Percentiles rank a stretch among this genome's conserved stretches.
phyloP scores from a whole-genome alignment of 2,113 vertebrate species.

The Thymallus thymallus region DNA sequence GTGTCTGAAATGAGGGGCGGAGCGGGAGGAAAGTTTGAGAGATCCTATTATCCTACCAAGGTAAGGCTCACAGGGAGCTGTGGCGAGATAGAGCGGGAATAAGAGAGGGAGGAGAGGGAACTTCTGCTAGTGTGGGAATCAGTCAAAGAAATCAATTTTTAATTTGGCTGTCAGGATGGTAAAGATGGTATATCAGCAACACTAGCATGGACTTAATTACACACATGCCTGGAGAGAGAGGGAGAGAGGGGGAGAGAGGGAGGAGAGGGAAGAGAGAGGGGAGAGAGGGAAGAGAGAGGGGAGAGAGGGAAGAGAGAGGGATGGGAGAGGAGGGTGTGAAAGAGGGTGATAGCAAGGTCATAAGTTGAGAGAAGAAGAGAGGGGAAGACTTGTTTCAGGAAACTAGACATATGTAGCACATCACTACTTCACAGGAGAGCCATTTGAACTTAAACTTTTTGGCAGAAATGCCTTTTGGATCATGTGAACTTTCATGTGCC shows the following conservation, averaged over 20 bases:
- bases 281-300: neutral
- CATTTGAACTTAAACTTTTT: too few species aligned
- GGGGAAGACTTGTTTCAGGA: too few species aligned
- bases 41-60: neutral
- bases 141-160: constrained; percentile 78
- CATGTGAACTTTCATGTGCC: too few species aligned
- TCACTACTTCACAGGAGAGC: too few species aligned
- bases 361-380: constrained; percentile 23
- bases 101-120: constrained; percentile 10
- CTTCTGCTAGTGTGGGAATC: constrained; percentile 59
- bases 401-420: too few species aligned
- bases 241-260: constrained; percentile 3
- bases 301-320: constrained; percentile 24
- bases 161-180: constrained; percentile 66
- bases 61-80: neutral
- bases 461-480: too few species aligned
- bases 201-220: constrained; percentile 67
- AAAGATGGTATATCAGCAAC: constrained; percentile 52
- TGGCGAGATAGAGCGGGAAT: neutral
- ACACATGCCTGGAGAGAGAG: constrained; percentile 50
- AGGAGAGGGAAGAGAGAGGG: neutral
- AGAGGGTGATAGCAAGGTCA: constrained; percentile 13
- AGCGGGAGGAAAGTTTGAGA: neutral
- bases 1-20: neutral
- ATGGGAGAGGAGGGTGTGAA: constrained; percentile 5